Evolutionary conservation across 2,888 invertebrate genomes (phyloP).

Genomic region (Cybosia mesomella): DNA sequence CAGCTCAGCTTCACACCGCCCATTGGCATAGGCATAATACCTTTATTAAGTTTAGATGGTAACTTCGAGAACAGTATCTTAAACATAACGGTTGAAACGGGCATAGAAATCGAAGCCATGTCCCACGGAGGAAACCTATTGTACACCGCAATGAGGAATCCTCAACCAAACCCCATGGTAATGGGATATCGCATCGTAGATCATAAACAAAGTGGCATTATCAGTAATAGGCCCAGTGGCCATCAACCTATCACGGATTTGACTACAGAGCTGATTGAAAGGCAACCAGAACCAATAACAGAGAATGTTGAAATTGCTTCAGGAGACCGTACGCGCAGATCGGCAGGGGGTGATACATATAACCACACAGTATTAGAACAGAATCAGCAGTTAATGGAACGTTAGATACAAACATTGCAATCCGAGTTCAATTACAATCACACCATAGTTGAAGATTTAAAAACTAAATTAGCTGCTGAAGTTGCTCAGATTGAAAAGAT

Average conservation of each 20-base stretch:
- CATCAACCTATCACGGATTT: not conserved
- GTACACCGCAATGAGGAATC: not conserved
- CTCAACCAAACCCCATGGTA: not conserved
- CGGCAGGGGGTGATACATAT: not conserved
- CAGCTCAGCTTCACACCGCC: not conserved
- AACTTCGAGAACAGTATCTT: slow-evolving; percentile 31
- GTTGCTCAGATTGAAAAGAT: too few species aligned
- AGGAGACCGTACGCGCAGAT: not conserved
- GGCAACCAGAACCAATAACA: not conserved
- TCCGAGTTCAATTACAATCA: too few species aligned
- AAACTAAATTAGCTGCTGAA: too few species aligned
- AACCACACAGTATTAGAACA: not conserved
- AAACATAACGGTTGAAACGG: slow-evolving; percentile 32
- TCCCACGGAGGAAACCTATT: slow-evolving; percentile 21
- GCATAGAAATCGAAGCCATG: slow-evolving; percentile 28
- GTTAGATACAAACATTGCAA: too few species aligned
- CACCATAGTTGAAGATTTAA: too few species aligned
- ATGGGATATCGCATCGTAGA: not conserved
- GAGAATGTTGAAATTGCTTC: not conserved
- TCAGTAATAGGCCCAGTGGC: too few species aligned
- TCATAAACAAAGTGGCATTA: not conserved
- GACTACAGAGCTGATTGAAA: not conserved
- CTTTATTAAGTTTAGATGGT: slow-evolving; percentile 30
- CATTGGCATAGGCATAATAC: slow-evolving; percentile 26
- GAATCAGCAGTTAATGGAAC: too few species aligned